A percentile compares a stretch with the other conserved stretches of the same genome.
Evolutionary conservation across 2,113 vertebrate species (phyloP).

Genomic region (Gavialis gangeticus): DNA sequence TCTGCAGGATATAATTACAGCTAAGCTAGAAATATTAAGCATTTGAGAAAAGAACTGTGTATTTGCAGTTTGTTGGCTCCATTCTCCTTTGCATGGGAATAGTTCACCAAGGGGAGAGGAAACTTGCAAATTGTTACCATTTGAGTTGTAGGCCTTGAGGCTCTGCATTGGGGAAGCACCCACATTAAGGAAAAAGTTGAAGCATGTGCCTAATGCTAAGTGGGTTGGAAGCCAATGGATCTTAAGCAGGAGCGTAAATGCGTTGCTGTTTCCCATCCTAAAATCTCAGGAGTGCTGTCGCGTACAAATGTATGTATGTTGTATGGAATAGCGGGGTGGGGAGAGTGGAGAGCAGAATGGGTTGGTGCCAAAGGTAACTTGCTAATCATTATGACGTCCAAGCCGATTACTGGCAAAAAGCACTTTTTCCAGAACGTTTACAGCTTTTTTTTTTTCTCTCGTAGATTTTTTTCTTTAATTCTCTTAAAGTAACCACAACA

Average conservation of each 20-base stretch:
- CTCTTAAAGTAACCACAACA: background rate
- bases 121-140: accelerated
- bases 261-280: background rate
- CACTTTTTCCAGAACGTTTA: background rate
- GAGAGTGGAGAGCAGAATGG: background rate
- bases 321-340: background rate
- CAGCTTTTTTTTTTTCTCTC: accelerated
- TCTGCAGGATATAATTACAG: constrained; percentile 54
- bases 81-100: background rate
- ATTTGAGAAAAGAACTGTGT: background rate
- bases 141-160: background rate
- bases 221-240: background rate
- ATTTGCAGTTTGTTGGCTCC: background rate
- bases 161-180: background rate
- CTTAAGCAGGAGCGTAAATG: background rate
- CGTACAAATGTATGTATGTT: background rate
- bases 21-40: constrained; percentile 28
- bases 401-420: constrained; percentile 14
- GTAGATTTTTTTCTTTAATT: background rate
- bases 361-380: background rate
- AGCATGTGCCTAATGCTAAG: background rate
- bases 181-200: accelerated
- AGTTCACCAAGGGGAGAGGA: background rate
- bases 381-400: background rate
- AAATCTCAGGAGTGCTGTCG: background rate